A percentile compares a stretch with the other conserved stretches of the same genome.
These are phyloP conservation scores for Hyalella azteca DNA, from an alignment of 2,888 invertebrate genomes.

Conservation along the genomic window DNA sequence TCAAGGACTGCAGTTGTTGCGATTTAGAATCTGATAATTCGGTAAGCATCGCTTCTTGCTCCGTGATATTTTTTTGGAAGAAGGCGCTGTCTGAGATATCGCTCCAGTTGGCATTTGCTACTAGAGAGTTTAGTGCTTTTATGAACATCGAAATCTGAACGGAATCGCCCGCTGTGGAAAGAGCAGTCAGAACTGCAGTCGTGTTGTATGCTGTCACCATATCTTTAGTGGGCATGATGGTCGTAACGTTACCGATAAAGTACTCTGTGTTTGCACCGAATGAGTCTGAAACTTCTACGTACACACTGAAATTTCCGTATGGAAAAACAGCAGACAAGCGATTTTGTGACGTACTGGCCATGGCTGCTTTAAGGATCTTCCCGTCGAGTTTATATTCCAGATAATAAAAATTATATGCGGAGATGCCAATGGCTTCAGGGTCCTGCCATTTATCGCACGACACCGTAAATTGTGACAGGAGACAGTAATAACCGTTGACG, in stretches of 20 bases:
- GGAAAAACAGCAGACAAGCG: slow-evolving; percentile 35
- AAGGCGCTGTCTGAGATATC: neutral
- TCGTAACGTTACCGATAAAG: slow-evolving; percentile 27
- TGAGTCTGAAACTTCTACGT: slow-evolving; percentile 28
- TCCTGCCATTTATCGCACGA: slow-evolving; percentile 41
- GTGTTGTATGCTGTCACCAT: slow-evolving; percentile 12
- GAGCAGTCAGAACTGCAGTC: neutral
- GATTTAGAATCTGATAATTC: neutral
- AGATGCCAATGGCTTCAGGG: slow-evolving; percentile 41
- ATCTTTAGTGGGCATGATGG: slow-evolving; percentile 41
- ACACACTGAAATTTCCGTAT: slow-evolving; percentile 25
- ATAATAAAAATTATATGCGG: slow-evolving; percentile 40
- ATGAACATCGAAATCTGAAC: slow-evolving; percentile 13
- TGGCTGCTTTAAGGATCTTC: neutral
- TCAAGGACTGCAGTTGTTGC: neutral
- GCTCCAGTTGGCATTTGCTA: slow-evolving; percentile 7
- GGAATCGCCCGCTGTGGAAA: slow-evolving; percentile 12
- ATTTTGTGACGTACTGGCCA: slow-evolving; percentile 26
- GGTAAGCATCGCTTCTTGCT: neutral
- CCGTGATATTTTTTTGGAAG: neutral
- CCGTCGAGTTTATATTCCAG: neutral
- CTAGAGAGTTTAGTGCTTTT: neutral
- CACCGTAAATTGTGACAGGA: neutral
- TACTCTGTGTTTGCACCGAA: slow-evolving; percentile 15
- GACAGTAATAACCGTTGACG: too few species aligned